Evolutionary conservation across 2,888 invertebrate genomes (phyloP), one percentile per base, ranked within the genome.

Genomic region (Acanthosepion pharaonis): DNA sequence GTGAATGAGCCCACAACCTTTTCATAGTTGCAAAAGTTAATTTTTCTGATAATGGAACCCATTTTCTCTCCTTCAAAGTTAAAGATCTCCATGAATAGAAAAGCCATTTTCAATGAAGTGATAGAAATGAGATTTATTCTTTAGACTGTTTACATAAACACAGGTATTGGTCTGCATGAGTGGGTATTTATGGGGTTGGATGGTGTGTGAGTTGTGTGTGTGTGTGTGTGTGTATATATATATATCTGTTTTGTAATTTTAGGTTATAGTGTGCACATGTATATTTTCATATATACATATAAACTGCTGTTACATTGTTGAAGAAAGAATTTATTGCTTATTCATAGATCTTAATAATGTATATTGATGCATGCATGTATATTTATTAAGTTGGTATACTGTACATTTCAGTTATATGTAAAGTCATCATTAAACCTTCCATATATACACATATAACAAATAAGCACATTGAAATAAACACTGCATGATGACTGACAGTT

Each of bases 21-120:
- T 78, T 78, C 78, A 78, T n/a, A n/a, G n/a, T 78, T 33, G n/a
- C 78, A 78, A 78, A 78, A 78, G 78, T 78, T 78, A 78, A 78
- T 78, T 78, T 78, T 78, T 78, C 78, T 78, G n/a, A 78, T 78
- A 78, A 78, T 78, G 78, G 78, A 78, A 78, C 78, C 78, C 78
- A 78, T 78, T 78, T 78, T 78, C 78, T 78, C 33, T 78, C 78
- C 78, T 78, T 78, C 78, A 78, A 78, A 78, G 78, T 78, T 78
- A 78, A 78, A 78, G 78, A 78, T 78, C 78, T 78, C 78, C 33
- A 78, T 78, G 78, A 78, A 78, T 78, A 15, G 78, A 78, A 78
- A n/a, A 78, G 78, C 78, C 78, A 78, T 78, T 78, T 78, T 78
- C n/a, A 78, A 78, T 18, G 11, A 78, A n/a, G n/a, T 15, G n/a